phyloP scores from a whole-genome alignment of 2,113 vertebrate genomes.

The Albula glossodonta region DNA sequence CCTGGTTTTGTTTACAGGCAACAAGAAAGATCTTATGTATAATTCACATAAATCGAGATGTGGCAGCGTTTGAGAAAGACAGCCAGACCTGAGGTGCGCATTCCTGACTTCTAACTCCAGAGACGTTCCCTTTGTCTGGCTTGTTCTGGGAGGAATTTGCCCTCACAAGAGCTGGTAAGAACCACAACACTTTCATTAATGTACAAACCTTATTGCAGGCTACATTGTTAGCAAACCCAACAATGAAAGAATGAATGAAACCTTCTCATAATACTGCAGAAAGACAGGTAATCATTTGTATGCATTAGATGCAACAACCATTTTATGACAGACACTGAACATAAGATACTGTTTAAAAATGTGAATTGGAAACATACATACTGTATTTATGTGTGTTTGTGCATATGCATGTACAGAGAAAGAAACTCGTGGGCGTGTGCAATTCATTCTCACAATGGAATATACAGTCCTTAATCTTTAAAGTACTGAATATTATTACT shows the following conservation, averaged over 20 bases:
- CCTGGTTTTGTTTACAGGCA: conserved; percentile 40
- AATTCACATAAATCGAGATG: conserved; percentile 41
- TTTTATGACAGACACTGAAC: too few relatives aligned
- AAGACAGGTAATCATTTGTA: too few relatives aligned
- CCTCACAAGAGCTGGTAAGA: conserved; percentile 35
- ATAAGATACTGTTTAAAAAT: too few relatives aligned
- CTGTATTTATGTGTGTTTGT: too few relatives aligned
- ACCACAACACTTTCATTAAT: background rate
- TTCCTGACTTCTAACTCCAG: conserved; percentile 10
- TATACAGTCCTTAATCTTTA: too few relatives aligned
- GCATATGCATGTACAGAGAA: too few relatives aligned
- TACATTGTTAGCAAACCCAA: background rate
- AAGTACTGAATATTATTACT: too few relatives aligned
- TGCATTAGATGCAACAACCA: too few relatives aligned
- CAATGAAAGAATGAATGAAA: background rate
- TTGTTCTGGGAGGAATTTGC: background rate
- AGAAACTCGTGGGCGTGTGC: too few relatives aligned
- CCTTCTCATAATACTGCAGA: too few relatives aligned
- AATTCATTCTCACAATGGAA: too few relatives aligned
- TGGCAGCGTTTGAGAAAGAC: conserved; percentile 5
- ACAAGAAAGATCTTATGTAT: conserved; percentile 30
- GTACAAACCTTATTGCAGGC: background rate
- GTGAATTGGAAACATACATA: too few relatives aligned
- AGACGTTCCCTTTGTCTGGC: background rate
- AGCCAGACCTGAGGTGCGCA: background rate